Evolutionary conservation across 2,888 invertebrate genomes (phyloP).

Genomic region (Anaspis maculata): DNA sequence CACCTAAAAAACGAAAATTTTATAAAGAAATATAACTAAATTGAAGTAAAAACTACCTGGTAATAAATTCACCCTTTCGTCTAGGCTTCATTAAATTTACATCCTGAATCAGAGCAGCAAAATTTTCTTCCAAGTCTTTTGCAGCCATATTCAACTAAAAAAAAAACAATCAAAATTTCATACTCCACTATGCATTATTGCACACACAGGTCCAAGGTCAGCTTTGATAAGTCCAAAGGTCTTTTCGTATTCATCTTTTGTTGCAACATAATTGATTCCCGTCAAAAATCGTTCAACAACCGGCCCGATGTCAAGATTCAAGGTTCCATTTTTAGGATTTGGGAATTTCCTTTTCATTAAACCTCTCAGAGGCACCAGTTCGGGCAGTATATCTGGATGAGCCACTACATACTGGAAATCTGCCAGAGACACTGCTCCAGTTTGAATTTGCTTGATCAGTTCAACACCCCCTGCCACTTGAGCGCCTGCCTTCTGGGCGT

Average conservation of each 20-base stretch:
- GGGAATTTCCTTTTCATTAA: constrained; percentile 73
- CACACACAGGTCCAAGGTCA: constrained; percentile 58
- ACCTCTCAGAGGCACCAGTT: constrained; percentile 66
- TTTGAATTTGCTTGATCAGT: constrained; percentile 68
- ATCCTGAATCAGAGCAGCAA: constrained; percentile 56
- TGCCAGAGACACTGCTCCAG: constrained; percentile 54
- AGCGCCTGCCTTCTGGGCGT: constrained; percentile 64
- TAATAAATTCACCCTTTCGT: constrained; percentile 61
- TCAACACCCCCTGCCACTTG: constrained; percentile 63
- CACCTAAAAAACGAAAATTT: constrained; percentile 43
- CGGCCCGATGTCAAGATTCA: constrained; percentile 54
- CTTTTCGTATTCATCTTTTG: constrained; percentile 59
- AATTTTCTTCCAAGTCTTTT: constrained; percentile 64
- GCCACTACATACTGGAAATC: constrained; percentile 71
- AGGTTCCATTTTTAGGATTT: constrained; percentile 54
- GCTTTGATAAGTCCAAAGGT: constrained; percentile 62
- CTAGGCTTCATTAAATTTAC: constrained; percentile 58
- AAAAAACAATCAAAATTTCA: constrained; percentile 4
- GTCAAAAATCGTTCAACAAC: constrained; percentile 57
- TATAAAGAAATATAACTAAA: constrained; percentile 4
- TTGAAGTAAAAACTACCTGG: constrained; percentile 43
- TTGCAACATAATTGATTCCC: constrained; percentile 62
- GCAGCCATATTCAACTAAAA: constrained; percentile 66
- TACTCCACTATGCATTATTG: too few relatives aligned
- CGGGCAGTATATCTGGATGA: constrained; percentile 71